Base-by-base conservation (phyloP, 2,113 vertebrate species). In the Crotophaga sulcirostris region DNA sequence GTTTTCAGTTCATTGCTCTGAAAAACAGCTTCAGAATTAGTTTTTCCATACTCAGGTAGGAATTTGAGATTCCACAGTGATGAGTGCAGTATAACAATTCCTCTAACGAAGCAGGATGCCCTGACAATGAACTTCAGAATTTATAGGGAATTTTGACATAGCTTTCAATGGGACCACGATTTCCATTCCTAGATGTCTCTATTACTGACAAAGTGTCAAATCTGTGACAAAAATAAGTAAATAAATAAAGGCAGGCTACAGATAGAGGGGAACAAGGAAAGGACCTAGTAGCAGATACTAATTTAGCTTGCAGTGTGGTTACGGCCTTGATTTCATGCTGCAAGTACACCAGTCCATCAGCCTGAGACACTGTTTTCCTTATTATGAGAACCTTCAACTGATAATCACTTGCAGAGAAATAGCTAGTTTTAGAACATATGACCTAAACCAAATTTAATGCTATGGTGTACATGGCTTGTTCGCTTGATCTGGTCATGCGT, bases 11-110 rank as follows among this genome's bases (percentile, higher is more conserved):
- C 54, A 89, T 21, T 72, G 16, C 24, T 49, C 16, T 62, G 26
- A 87, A 69, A 87, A 95, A 44, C 40, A 76, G 21, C 17, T 93
- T 68, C 84, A 72, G 75, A 94, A 91, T 67, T 81, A 80, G 55
- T 89, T 67, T 94, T 55, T 49, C 33, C 16, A 10, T 67, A 44
- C 26, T 60, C 8, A 56, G 26, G 9, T 63, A 72, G 33, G 23
- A 34, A 81, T 51, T 81, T 89, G 59, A 70, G 52, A 81, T 81
- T 81, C 38, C 10, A 59, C 36, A 49, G 34, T 45, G 52, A 16
- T 16, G 7, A 13, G 2, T 62, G 6, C 8, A 44, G n/a, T 52
- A 31, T 10, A 90, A 29, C 9, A 66, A 54, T 29, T 83, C 28
- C 6, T 95, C 83, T 69, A 73, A 45, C 45, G 25, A 0, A 0